These are phyloP conservation scores for Nansenia antarctica DNA, from an alignment of 2,113 vertebrate species.

Conservation along the genomic window DNA sequence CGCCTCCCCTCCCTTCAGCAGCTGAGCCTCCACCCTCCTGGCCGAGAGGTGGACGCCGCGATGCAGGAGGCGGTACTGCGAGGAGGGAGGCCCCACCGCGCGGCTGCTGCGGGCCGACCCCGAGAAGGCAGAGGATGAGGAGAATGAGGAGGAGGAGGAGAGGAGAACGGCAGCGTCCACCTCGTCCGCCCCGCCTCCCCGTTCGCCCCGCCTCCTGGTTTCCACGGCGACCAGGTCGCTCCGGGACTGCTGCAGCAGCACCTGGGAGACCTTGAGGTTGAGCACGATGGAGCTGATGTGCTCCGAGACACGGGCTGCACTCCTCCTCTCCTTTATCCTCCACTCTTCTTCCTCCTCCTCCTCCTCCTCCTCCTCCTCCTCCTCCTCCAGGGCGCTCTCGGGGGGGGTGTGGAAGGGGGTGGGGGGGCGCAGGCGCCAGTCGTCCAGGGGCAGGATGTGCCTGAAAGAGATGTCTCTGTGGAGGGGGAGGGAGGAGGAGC, in stretches of 20 bases:
- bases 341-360: background rate
- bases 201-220: background rate
- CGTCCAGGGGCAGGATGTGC: conserved; percentile 22
- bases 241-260: conserved; percentile 51
- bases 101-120: background rate
- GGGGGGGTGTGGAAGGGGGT: background rate
- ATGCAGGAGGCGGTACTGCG: conserved; percentile 18
- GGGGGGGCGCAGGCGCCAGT: conserved; percentile 8
- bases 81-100: conserved; percentile 47
- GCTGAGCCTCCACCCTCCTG: conserved; percentile 24
- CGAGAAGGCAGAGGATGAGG: background rate
- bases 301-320: conserved; percentile 4
- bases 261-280: conserved; percentile 59
- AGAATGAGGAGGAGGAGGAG: background rate
- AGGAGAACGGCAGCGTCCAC: background rate
- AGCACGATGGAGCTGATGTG: conserved; percentile 45
- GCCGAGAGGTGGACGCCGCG: background rate
- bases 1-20: conserved; percentile 9
- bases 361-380: background rate
- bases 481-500: background rate
- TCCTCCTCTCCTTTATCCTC: background rate
- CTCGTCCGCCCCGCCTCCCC: conserved; percentile 4
- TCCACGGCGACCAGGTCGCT: conserved; percentile 38
- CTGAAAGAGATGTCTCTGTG: background rate
- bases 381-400: background rate